Conservation (phyloP, 2,888 invertebrate species). For the Atrina japonica region DNA sequence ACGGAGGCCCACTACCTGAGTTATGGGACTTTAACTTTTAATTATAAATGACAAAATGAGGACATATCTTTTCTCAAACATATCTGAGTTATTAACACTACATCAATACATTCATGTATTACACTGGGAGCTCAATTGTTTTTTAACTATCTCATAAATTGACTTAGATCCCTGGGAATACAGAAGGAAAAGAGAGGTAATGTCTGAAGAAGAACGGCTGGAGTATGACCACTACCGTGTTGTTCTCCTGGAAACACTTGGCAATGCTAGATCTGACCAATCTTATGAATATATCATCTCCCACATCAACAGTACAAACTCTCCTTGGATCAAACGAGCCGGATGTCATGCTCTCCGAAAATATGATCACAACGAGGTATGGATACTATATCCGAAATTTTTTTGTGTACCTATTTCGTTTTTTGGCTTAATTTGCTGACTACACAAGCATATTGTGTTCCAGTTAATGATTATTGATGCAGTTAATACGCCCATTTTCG, state of each 20-base stretch:
- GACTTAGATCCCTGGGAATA: slow-evolving; percentile 64
- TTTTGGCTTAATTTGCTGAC: not conserved
- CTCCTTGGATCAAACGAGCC: slow-evolving; percentile 67
- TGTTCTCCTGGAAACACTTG: slow-evolving; percentile 61
- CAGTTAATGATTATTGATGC: too few relatives aligned
- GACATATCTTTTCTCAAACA: too few relatives aligned
- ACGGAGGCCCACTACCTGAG: too few relatives aligned
- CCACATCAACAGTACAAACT: slow-evolving; percentile 64
- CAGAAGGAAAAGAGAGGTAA: slow-evolving; percentile 51
- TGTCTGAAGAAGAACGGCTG: slow-evolving; percentile 53
- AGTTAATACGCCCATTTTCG: too few relatives aligned
- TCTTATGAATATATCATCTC: slow-evolving; percentile 67
- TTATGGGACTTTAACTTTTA: too few relatives aligned
- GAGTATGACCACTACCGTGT: slow-evolving; percentile 57
- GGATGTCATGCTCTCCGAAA: slow-evolving; percentile 62
- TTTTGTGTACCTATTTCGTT: not conserved
- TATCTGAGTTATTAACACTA: too few relatives aligned
- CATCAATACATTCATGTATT: too few relatives aligned
- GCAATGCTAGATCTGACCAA: slow-evolving; percentile 60
- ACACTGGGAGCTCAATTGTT: too few relatives aligned
- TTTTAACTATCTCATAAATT: too few relatives aligned
- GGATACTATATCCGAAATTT: not conserved
- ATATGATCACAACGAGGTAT: slow-evolving; percentile 57
- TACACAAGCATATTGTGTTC: too few relatives aligned
- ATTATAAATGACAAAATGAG: too few relatives aligned